Evolutionary conservation across 2,113 vertebrate genomes (phyloP).

Genomic region (Epinephelus lanceolatus): DNA sequence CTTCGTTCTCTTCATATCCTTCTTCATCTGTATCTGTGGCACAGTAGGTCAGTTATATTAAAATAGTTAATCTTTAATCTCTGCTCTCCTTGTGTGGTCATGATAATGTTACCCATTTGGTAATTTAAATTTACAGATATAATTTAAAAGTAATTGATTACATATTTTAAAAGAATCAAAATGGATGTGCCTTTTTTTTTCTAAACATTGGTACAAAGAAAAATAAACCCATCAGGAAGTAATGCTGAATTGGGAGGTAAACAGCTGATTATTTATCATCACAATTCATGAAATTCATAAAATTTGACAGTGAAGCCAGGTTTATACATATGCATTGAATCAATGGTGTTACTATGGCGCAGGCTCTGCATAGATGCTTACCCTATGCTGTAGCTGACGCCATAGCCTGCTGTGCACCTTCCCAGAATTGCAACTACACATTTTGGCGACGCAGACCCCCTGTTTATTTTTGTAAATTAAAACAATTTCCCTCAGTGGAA

Average conservation of each 20-base stretch:
- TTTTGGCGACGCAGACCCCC: no score
- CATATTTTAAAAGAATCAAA: not conserved
- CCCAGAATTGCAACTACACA: no score
- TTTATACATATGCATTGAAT: no score
- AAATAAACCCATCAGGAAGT: not conserved
- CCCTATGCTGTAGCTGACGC: no score
- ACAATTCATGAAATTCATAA: not conserved
- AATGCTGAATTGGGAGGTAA: not conserved
- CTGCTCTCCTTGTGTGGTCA: not conserved
- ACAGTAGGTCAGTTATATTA: not conserved
- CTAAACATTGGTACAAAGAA: not conserved
- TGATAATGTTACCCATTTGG: not conserved
- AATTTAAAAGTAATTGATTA: not conserved
- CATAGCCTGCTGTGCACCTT: no score
- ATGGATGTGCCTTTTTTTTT: not conserved
- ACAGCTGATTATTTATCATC: not conserved
- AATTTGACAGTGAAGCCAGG: accelerated
- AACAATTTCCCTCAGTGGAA: no score
- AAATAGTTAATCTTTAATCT: not conserved
- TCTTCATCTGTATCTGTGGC: constrained; percentile 28
- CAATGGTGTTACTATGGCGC: no score
- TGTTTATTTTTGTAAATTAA: no score
- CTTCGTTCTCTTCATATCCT: constrained; percentile 6
- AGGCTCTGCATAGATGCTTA: no score
- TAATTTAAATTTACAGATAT: not conserved